Base-by-base conservation (phyloP, 2,888 invertebrate species). In the Agrotis clavis region DNA sequence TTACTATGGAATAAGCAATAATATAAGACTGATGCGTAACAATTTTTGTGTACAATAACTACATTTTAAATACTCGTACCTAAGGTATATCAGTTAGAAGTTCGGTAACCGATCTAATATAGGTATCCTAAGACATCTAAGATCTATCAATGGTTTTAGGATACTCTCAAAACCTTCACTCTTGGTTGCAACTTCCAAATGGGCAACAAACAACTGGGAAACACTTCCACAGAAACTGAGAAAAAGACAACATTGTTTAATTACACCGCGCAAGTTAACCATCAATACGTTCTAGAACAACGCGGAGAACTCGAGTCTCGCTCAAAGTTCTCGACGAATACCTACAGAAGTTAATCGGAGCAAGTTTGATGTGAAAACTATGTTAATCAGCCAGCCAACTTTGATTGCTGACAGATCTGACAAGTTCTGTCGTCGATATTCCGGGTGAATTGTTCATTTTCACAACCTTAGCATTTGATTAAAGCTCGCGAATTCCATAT, bases 301-400 rank as follows among this genome's bases (percentile, higher is more conserved):
- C 74, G 77, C 73, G 21, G 25, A 62, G 60, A 63, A 66, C 50
- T 56, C 53, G 59, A 79, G 71, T 77, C 74, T 59, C 21, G 61
- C 74, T 74, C 79, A 62, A 85, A 87, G 81, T 84, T 83, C 70
- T 47, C 63, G 19, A 71, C 75, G 81, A 84, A 88, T 86, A 87
- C 86, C 86, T 88, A 86, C 81, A 77, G 75, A 83, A 88, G 86
- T 88, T 83, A 80, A 81, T 81, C 77, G 74, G 78, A 80, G 74
- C 66, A 85, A 84, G 80, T 85, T 85, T 84, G 85, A 86, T 87
- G 85, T 77, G 87, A 83, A 88, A 88, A 88, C 88, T 88, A 88
- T 88, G 89, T 86, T 89, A 89, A 88, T 88, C 87, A 89, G 80
- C 72, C 83, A 74, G 65, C 81, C 76, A 80, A 83, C 86, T 87